Evolutionary conservation across 2,888 invertebrate species (phyloP).

Genomic region (Malachius bipustulatus): DNA sequence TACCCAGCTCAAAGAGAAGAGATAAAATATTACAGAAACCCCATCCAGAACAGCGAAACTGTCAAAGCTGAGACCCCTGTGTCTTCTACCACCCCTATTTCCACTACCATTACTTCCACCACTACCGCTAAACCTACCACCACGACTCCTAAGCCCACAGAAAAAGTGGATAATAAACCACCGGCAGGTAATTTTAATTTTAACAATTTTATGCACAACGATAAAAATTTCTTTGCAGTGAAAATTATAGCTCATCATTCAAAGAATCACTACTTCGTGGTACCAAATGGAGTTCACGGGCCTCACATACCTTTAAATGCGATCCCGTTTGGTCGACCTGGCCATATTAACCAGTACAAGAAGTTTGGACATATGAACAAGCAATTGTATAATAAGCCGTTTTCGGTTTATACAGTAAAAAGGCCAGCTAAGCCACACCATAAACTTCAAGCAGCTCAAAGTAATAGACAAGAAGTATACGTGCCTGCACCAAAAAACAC

Average conservation of each 20-base stretch:
- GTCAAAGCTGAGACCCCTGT: slow-evolving; percentile 20
- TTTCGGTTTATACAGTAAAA: slow-evolving; percentile 16
- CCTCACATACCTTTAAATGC: slow-evolving; percentile 19
- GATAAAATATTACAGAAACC: slow-evolving; percentile 27
- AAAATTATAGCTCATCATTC: not conserved
- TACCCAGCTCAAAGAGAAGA: slow-evolving; percentile 20
- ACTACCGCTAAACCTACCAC: slow-evolving; percentile 14
- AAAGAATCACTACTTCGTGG: slow-evolving; percentile 10
- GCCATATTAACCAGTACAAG: slow-evolving; percentile 6
- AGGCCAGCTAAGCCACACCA: slow-evolving; percentile 24
- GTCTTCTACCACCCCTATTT: slow-evolving; percentile 13
- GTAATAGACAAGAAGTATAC: slow-evolving; percentile 32
- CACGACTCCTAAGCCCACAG: slow-evolving; percentile 10
- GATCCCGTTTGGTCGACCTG: slow-evolving; percentile 10
- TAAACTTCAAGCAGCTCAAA: slow-evolving; percentile 22
- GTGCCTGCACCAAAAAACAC: slow-evolving; percentile 30
- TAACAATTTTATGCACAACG: too few species aligned
- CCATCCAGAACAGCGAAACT: slow-evolving; percentile 21
- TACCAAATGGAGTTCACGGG: slow-evolving; percentile 16
- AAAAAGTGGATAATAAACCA: too few species aligned
- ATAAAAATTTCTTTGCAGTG: slow-evolving; percentile 4
- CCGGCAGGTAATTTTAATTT: not conserved
- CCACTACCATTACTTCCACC: too few species aligned
- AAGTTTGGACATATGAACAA: slow-evolving; percentile 8
- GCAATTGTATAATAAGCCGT: not conserved